These are phyloP conservation scores for Liasis olivaceus DNA, from an alignment of 2,797 vertebrate genomes.

Conservation along the genomic window DNA sequence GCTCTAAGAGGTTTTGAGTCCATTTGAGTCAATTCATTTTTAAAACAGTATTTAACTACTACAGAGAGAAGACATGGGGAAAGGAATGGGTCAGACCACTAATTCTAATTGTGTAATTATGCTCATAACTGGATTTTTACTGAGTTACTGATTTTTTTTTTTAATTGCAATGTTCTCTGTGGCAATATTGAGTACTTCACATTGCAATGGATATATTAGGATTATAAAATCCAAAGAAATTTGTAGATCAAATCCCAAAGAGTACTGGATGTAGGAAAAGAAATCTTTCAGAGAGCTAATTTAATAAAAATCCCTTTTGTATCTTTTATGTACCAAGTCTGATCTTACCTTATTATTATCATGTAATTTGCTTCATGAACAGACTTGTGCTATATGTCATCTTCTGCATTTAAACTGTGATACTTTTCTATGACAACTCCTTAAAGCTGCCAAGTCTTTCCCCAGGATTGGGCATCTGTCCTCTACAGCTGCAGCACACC, in stretches of 20 bases:
- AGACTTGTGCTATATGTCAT: background rate
- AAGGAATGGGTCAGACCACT: background rate
- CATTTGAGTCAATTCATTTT: background rate
- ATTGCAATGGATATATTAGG: background rate
- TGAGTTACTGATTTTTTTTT: background rate
- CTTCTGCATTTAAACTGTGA: background rate
- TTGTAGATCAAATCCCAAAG: background rate
- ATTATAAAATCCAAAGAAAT: background rate
- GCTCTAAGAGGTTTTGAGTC: background rate
- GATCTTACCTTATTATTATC: background rate
- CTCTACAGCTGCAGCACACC: background rate
- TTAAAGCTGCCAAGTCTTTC: background rate
- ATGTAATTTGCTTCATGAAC: background rate
- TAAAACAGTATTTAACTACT: background rate
- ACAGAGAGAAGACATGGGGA: background rate
- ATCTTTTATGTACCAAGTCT: background rate
- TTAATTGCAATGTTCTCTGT: background rate
- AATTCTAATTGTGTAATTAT: background rate
- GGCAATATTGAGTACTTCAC: background rate
- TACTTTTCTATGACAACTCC: background rate
- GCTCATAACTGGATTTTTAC: background rate
- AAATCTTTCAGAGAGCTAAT: background rate
- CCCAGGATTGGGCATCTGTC: background rate
- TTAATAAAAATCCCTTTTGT: background rate
- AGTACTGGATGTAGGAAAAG: background rate